Base-by-base conservation (phyloP, 2,113 vertebrate species). In the Perccottus glenii region DNA sequence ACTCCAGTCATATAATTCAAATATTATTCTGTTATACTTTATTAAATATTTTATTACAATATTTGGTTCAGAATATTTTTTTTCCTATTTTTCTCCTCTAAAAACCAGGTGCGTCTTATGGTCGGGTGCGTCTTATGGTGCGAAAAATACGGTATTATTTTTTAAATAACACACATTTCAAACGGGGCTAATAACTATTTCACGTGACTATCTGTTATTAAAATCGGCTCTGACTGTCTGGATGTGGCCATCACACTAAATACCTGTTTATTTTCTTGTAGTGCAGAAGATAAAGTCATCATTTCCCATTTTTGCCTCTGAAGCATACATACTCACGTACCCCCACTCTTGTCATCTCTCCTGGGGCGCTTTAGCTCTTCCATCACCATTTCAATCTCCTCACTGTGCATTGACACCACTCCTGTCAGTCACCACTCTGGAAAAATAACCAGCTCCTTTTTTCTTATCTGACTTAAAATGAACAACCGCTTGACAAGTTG, bases 271-370 rank as follows among this genome's bases (percentile, higher is more conserved):
- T 56, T 80, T 50, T 51, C 53, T 65, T 64, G 35, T 14, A 47
- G 19, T 53, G 33, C 35, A 36, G 50, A 40, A 44, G 48, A 60
- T 63, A 48, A 69, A 73, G 75, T 57, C 47, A 83, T 75, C 46
- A 72, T 70, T 77, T 74, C 69, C 70, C 60, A 74, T 77, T 79
- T 72, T 70, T 52, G 50, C 60, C 56, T 75, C 55, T 68, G 43
- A 64, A 32, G 45, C 45, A 11, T 55, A 36, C 56, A 47, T 15
- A 44, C 42, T 35, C 60, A 59, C 53, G 14, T 4, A 57, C 48
- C 78, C 57, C 48, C 42, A 0, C 69, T 52, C 67, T 40, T 40
- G 38, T 40, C 38, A 40, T 5, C 11, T 63, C 40, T 70, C 62
- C 73, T n/a, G 56, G 69, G 83, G 68, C 52, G 1, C 43, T 75